phyloP scores from a whole-genome alignment of 2,888 invertebrate species.

The Ophion ellenae region DNA sequence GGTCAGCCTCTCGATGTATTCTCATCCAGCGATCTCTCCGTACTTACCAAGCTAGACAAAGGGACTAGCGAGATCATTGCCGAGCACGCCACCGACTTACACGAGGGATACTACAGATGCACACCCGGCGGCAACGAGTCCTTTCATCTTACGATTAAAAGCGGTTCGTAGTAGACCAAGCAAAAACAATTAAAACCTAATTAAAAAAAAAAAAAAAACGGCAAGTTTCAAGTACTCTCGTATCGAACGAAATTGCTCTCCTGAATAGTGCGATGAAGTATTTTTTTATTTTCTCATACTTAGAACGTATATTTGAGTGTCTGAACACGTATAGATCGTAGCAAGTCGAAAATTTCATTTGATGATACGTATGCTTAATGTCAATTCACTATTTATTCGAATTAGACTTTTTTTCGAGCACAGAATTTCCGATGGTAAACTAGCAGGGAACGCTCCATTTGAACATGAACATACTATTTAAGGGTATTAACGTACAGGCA shows the following conservation, averaged over 20 bases:
- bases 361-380: not conserved
- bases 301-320: not conserved
- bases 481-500: too few relatives aligned
- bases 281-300: not conserved
- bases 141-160: constrained; percentile 76
- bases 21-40: constrained; percentile 73
- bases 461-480: too few relatives aligned
- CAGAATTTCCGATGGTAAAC: not conserved
- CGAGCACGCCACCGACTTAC: constrained; percentile 73
- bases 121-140: constrained; percentile 70
- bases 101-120: constrained; percentile 81
- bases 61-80: constrained; percentile 71
- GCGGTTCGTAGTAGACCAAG: constrained; percentile 77
- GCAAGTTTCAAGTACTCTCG: not conserved
- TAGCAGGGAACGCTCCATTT: not conserved
- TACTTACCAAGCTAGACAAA: constrained; percentile 64
- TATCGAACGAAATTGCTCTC: not conserved
- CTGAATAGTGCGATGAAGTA: not conserved
- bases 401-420: constrained; percentile 1
- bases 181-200: constrained; percentile 40
- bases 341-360: not conserved
- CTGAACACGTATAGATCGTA: not conserved
- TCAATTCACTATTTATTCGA: not conserved
- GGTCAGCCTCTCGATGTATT: constrained; percentile 76
- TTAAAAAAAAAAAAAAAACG: constrained; percentile 23